Conservation (phyloP, 2,888 invertebrate species). For the Cyaniris semiargus region DNA sequence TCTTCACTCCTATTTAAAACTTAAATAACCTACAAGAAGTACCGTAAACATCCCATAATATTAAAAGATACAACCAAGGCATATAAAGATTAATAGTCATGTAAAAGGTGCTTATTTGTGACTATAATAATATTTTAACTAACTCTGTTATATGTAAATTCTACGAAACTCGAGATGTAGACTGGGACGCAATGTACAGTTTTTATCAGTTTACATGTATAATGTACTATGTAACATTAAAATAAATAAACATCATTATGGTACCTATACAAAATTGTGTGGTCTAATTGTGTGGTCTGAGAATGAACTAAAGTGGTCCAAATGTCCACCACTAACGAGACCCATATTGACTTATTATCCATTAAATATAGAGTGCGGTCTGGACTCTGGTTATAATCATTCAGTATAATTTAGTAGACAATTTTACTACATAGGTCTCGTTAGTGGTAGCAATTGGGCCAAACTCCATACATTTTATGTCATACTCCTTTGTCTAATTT, state of each 20-base stretch:
- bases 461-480: too few relatives aligned
- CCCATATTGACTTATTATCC: too few relatives aligned
- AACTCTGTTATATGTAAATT: not conserved
- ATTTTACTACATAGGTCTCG: too few relatives aligned
- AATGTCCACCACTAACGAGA: too few relatives aligned
- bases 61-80: slow-evolving; percentile 35
- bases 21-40: slow-evolving; percentile 51
- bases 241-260: slow-evolving; percentile 9
- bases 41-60: slow-evolving; percentile 47
- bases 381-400: too few relatives aligned
- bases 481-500: slow-evolving; percentile 6
- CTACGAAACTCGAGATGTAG: slow-evolving; percentile 3
- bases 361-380: too few relatives aligned
- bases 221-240: not conserved
- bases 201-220: not conserved
- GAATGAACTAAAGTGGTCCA: too few relatives aligned
- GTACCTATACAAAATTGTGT: slow-evolving; percentile 10
- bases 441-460: too few relatives aligned
- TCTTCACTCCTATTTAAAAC: slow-evolving; percentile 49
- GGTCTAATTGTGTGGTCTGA: slow-evolving; percentile 16
- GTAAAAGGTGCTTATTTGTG: slow-evolving; percentile 25
- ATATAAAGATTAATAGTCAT: slow-evolving; percentile 24
- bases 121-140: slow-evolving; percentile 8
- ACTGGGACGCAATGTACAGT: slow-evolving; percentile 18
- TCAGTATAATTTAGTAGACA: too few relatives aligned